Conservation (phyloP, 2,888 invertebrate species). For the Trissolcus japonicus region DNA sequence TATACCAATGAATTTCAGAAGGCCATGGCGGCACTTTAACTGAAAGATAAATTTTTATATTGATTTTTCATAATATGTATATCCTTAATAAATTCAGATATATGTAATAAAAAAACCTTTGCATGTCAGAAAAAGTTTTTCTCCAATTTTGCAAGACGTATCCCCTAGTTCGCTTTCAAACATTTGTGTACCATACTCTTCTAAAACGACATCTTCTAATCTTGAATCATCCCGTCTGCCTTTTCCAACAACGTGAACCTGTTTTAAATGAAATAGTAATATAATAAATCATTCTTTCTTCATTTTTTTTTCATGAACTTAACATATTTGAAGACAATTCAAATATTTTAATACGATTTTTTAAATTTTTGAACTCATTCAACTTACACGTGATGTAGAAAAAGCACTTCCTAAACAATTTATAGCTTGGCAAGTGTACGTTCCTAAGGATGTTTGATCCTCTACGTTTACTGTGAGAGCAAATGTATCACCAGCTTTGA, state of each 20-base stretch:
- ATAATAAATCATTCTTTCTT: background rate
- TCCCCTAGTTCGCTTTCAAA: conserved; percentile 86
- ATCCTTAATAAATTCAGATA: background rate
- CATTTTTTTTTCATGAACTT: background rate
- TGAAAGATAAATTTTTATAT: conserved; percentile 63
- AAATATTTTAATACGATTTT: too few species aligned
- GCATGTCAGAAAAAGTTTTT: conserved; percentile 84
- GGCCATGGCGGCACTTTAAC: conserved; percentile 92
- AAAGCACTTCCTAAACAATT: conserved; percentile 92
- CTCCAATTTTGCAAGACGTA: conserved; percentile 87
- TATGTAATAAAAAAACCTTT: conserved; percentile 77
- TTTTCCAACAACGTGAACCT: conserved; percentile 86
- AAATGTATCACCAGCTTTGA: conserved; percentile 92
- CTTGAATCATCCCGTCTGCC: conserved; percentile 84
- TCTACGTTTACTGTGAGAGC: conserved; percentile 89
- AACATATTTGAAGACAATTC: too few species aligned
- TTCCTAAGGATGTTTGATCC: conserved; percentile 90
- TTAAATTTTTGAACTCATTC: too few species aligned
- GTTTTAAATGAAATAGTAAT: background rate
- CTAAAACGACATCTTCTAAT: conserved; percentile 81
- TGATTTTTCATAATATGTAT: background rate
- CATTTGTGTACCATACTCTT: conserved; percentile 85
- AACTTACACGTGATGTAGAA: conserved; percentile 83
- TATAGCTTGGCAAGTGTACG: conserved; percentile 90
- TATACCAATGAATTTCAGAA: conserved; percentile 89